These are phyloP conservation scores for Antennarius striatus DNA, from an alignment of 2,113 vertebrate genomes.

Conservation along the genomic window DNA sequence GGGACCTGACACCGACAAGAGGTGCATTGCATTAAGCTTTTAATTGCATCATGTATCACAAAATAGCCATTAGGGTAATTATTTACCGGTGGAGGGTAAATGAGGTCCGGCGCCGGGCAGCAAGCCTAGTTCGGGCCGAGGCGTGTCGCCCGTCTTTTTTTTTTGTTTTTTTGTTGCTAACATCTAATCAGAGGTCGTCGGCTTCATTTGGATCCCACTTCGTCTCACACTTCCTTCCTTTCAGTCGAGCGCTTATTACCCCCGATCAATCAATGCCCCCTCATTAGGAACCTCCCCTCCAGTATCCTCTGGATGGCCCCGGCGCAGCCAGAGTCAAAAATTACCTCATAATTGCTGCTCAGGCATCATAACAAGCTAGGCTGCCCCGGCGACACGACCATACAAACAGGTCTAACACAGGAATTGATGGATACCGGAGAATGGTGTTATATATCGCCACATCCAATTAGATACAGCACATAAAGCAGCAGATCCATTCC, in stretches of 20 bases:
- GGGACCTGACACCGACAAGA: constrained; percentile 72
- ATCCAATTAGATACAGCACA: constrained; percentile 84
- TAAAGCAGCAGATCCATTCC: constrained; percentile 81
- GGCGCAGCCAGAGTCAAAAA: constrained; percentile 77
- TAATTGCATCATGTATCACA: constrained; percentile 84
- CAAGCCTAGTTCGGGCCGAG: constrained; percentile 52
- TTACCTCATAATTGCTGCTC: constrained; percentile 83
- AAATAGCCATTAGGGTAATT: constrained; percentile 82
- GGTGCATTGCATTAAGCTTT: constrained; percentile 79
- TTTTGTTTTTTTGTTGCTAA: constrained; percentile 15
- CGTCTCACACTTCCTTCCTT: constrained; percentile 48
- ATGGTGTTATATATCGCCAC: constrained; percentile 79
- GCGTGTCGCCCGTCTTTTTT: constrained; percentile 58
- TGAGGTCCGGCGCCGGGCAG: constrained; percentile 71
- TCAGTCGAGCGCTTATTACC: constrained; percentile 73
- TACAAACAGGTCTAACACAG: constrained; percentile 73
- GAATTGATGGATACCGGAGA: constrained; percentile 80
- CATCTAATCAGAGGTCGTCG: constrained; percentile 65
- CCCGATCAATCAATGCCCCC: constrained; percentile 80
- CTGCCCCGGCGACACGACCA: constrained; percentile 74
- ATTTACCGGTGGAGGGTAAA: constrained; percentile 81
- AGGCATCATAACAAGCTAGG: constrained; percentile 83
- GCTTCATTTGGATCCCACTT: constrained; percentile 56
- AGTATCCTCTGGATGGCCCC: constrained; percentile 76
- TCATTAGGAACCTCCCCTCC: constrained; percentile 78